phyloP scores from a whole-genome alignment of 2,888 invertebrate genomes.

The Synanthedon formicaeformis region DNA sequence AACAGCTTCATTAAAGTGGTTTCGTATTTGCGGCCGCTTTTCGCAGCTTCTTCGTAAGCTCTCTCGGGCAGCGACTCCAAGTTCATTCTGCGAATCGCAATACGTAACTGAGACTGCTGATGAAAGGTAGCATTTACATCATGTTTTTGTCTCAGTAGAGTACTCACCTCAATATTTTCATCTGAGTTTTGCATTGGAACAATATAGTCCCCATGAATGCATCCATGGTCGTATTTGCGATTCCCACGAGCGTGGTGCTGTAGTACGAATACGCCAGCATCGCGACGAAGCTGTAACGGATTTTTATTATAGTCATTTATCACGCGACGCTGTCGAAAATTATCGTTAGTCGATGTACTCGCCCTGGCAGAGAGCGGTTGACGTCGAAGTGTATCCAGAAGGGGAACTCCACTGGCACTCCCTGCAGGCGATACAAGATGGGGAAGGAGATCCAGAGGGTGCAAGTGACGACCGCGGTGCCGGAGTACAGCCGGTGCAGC shows the following conservation, averaged over 20 bases:
- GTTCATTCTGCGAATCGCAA: conserved; percentile 24
- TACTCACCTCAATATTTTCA: conserved; percentile 38
- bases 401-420: conserved; percentile 28
- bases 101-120: not conserved
- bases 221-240: conserved; percentile 63
- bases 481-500: conserved; percentile 6
- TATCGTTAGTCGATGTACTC: conserved; percentile 7
- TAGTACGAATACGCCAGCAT: conserved; percentile 47
- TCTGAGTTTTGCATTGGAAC: conserved; percentile 44
- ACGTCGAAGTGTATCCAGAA: conserved; percentile 15
- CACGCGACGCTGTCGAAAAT: too few relatives aligned
- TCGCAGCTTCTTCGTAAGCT: conserved; percentile 12
- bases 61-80: conserved; percentile 28
- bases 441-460: conserved; percentile 43
- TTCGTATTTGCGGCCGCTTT: conserved; percentile 14
- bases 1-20: conserved; percentile 20
- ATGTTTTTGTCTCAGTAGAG: too few relatives aligned
- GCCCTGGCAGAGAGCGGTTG: conserved; percentile 11
- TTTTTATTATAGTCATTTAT: too few relatives aligned
- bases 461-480: conserved; percentile 43
- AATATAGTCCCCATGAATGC: conserved; percentile 54
- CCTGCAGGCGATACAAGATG: conserved; percentile 18
- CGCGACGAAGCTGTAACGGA: conserved; percentile 26
- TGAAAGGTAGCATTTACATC: too few relatives aligned
- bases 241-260: conserved; percentile 50